phyloP scores from a whole-genome alignment of 2,113 vertebrate genomes.

The Lynx canadensis region DNA sequence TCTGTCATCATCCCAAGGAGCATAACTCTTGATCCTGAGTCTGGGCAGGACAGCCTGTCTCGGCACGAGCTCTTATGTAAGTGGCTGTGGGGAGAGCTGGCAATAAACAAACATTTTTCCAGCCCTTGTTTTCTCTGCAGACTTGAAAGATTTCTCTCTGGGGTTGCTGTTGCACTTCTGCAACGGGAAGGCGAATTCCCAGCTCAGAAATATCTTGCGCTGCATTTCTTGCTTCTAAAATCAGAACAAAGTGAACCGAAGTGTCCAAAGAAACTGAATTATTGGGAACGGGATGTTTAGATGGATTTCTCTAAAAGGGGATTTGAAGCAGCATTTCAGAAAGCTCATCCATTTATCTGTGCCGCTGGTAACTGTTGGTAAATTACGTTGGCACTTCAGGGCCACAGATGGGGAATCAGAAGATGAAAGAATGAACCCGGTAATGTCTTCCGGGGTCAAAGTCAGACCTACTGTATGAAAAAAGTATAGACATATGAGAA shows the following conservation, averaged over 20 bases:
- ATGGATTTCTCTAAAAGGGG: background rate
- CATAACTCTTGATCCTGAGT: constrained; percentile 27
- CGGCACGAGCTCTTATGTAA: constrained; percentile 70
- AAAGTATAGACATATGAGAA: background rate
- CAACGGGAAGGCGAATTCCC: background rate
- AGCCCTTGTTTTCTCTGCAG: constrained; percentile 59
- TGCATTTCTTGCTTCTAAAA: constrained; percentile 52
- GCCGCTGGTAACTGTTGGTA: background rate
- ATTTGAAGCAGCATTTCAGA: background rate
- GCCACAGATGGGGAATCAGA: background rate
- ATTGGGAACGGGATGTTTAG: background rate
- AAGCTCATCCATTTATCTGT: background rate
- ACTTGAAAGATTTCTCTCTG: constrained; percentile 32
- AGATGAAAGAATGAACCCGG: background rate
- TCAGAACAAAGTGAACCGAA: background rate
- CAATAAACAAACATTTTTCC: constrained; percentile 59
- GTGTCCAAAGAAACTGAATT: background rate
- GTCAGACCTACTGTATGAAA: background rate
- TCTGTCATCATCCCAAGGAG: constrained; percentile 54
- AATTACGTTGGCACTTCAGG: background rate
- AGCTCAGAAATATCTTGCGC: constrained; percentile 35
- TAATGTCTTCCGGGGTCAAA: background rate
- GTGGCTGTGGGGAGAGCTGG: constrained; percentile 47
- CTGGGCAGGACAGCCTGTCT: constrained; percentile 60
- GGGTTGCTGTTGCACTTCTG: background rate